Evolutionary conservation across 2,888 invertebrate species (phyloP), one percentile per base, ranked within the genome.

Genomic region (Teleiodes luculella): DNA sequence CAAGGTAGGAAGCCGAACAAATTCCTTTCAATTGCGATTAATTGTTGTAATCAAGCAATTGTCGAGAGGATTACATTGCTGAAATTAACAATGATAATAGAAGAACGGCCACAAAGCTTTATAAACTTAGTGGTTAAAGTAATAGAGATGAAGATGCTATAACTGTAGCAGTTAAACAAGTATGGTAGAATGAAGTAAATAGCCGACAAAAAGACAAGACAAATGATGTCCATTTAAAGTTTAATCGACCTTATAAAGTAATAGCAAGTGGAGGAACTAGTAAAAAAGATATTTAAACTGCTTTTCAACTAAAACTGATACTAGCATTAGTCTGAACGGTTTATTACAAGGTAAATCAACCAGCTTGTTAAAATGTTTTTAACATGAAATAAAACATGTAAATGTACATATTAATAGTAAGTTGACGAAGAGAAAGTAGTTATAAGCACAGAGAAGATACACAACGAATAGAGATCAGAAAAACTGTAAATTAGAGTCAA

Each of bases 31-130:
- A 88, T 88, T 88, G 86, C 79, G 70, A 83, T 85, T 88, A 88
- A 87, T 88, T 88, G 86, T 79, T 66, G 82, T 84, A 86, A 88
- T 88, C 83, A 86, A 86, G 80, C 83, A 81, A 84, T 83, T 84
- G 86, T 76, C 70, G 68, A 68, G 75, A 71, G 81, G 74, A 82
- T 83, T 80, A 82, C 80, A 72, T 79, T 76, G 84, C 80, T 82
- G 77, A 83, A 80, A 83, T 80, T 81, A 81, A 81, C 77, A 74
- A 78, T 75, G 69, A 78, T 78, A 77, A 78, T 76, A 76, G 75
- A 71, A 65, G 57, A 64, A 59, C 56, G 13, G 36, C 30, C 49
- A 59, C 63, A 65, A 53, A 52, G 49, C 45, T 62, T 62, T 70
- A 59, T 59, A 43, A 56, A 70, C 72, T 63, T 64, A 68, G 71